Evolutionary conservation across 1,140 invertebrate genomes (phyloP).

Genomic region (Dufourea novaeangliae): DNA sequence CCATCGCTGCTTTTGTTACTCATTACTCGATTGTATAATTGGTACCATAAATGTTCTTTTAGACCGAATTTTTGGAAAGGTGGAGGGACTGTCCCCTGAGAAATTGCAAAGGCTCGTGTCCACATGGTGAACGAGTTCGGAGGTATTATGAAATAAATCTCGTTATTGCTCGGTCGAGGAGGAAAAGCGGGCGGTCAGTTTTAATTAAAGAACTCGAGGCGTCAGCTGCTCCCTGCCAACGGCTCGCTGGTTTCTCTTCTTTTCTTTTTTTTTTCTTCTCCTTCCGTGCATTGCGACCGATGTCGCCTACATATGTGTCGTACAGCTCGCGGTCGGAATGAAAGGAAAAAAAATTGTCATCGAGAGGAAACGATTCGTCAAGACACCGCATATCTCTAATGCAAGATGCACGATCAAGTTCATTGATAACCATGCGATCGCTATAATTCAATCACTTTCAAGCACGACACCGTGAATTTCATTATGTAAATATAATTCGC

Average conservation of each 20-base stretch:
- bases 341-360: slow-evolving; percentile 19
- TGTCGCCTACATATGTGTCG: slow-evolving; percentile 67
- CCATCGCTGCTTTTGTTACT: neutral
- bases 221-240: slow-evolving; percentile 76
- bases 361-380: slow-evolving; percentile 3
- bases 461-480: neutral
- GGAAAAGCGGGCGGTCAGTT: slow-evolving; percentile 77
- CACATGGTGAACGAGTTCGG: slow-evolving; percentile 62
- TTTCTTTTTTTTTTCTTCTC: slow-evolving; percentile 36
- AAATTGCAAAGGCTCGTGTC: slow-evolving; percentile 68
- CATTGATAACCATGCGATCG: slow-evolving; percentile 1
- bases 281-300: slow-evolving; percentile 60
- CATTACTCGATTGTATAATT: neutral
- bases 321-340: slow-evolving; percentile 53
- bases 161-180: slow-evolving; percentile 74
- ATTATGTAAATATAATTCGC: neutral
- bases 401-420: neutral
- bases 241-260: slow-evolving; percentile 64
- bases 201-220: slow-evolving; percentile 79
- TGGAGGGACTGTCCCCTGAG: slow-evolving; percentile 56
- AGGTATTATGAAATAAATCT: slow-evolving; percentile 78
- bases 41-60: slow-evolving; percentile 35
- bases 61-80: slow-evolving; percentile 49
- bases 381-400: no score
- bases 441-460: neutral